Conservation (phyloP, 2,797 vertebrate genomes). For the Oreonectes daqikongensis region DNA sequence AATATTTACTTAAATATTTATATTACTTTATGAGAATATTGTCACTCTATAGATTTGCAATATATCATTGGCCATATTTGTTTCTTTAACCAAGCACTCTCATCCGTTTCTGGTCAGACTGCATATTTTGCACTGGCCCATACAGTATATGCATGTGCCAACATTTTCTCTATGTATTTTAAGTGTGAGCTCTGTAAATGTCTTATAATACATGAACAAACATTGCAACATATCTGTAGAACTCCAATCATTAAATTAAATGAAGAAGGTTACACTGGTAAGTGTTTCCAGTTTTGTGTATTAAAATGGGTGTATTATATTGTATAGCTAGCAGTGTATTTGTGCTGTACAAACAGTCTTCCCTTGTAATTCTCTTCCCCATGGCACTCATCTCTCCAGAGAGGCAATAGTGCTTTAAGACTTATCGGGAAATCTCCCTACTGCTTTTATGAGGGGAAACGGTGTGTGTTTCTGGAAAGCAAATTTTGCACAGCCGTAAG, state of each 20-base stretch:
- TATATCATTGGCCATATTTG: too few relatives aligned
- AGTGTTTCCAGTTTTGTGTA: too few relatives aligned
- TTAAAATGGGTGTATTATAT: too few relatives aligned
- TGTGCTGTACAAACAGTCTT: slow-evolving; percentile 29
- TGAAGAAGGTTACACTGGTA: too few relatives aligned
- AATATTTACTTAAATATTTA: too few relatives aligned
- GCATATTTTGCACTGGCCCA: slow-evolving; percentile 39
- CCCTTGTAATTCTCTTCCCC: slow-evolving; percentile 49
- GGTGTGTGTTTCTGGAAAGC: slow-evolving; percentile 72
- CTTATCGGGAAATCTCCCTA: slow-evolving; percentile 78
- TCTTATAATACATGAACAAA: too few relatives aligned
- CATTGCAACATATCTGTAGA: too few relatives aligned
- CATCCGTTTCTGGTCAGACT: too few relatives aligned
- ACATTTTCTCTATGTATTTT: slow-evolving; percentile 25
- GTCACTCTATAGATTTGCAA: too few relatives aligned
- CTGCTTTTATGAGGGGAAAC: slow-evolving; percentile 81
- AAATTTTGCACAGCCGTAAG: slow-evolving; percentile 63
- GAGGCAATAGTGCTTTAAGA: slow-evolving; percentile 71
- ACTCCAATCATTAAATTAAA: too few relatives aligned
- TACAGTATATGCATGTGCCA: slow-evolving; percentile 21
- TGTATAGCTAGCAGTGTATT: neutral
- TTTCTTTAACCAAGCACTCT: too few relatives aligned
- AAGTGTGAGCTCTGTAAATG: neutral
- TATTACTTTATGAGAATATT: too few relatives aligned
- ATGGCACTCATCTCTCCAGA: slow-evolving; percentile 48